Base-by-base conservation (phyloP, 2,113 vertebrate species). In the Noctilio leporinus region DNA sequence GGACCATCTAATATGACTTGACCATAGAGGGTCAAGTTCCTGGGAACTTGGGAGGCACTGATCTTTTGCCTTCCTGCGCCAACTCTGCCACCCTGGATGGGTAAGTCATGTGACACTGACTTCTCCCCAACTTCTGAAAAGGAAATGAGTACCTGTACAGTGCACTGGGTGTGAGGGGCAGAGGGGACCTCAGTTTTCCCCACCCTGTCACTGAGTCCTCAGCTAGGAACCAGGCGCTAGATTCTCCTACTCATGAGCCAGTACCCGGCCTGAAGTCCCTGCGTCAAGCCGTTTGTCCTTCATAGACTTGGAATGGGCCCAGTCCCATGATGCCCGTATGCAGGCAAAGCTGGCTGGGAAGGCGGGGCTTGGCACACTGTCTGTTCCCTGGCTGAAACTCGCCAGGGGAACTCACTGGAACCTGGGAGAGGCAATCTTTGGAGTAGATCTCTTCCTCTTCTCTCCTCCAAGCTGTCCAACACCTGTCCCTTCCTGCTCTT, bases 401-500 rank as follows among this genome's bases (percentile, higher is more conserved):
- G n/a, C n/a, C n/a, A n/a, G 73, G 75, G 73, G 49, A 76, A 7
- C 7, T 33, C 45, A 3, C 2, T 28, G 69, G 51, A 30, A 14
- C 40, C 70, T 73, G 26, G 26, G 43, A 73, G 30, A 70, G 26
- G 57, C 47, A 45, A 8, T 65, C 67, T 77, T 64, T 38, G 77
- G 77, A 62, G 78, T 76, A 76, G 40, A 47, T n/a, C 59, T 28
- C 47, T 72, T 89, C 30, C n/a, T 49, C 10, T 16, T 17, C 64
- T 77, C 24, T 67, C 45, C 33, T 59, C 35, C 26, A 70, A 65
- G 40, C 33, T 45, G 38, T 2, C 55, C 9, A 22, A 12, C 22
- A 17, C 43, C 47, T 87, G 14, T 67, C 67, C 59, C 70, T 87
- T 83, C 28, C 81, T 80, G 55, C 70, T 92, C 38, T 45, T 24